Base-by-base conservation (phyloP, 1,140 invertebrate species). In the Drosophila varians region DNA sequence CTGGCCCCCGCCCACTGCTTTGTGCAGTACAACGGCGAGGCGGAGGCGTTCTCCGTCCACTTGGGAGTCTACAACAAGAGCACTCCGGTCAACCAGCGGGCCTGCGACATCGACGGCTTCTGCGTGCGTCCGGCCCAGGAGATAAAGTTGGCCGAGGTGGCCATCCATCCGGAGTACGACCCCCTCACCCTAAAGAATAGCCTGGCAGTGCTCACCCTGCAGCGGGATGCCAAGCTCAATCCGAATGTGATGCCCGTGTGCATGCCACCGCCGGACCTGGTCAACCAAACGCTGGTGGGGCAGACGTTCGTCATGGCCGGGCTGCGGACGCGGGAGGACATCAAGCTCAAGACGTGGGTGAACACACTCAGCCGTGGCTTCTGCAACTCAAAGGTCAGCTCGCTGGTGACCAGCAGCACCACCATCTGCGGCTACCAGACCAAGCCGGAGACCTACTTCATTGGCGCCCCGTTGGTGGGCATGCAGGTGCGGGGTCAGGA, bases 1-100 rank as follows among this genome's bases (percentile, higher is more conserved):
- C 18, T 87, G 38, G 82, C 82, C 6, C 82, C 82, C 4, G 82
- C 82, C 16, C 77, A 87, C 31, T 87, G 82, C 16, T 88, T 87
- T 19, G 57, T 82, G 0, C 64, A 65, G 28, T 82, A 75, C 55
- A 64, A 56, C 8, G 74, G 82, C 0, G 23, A 26, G 2, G 64
- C 65, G 0, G 60, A 77, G 18, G 82, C 74, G 0, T 65, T 56
- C 23, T 82, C 82, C 11, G 82, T 86, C 14, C 77, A 87, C 18
- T 36, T 86, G 53, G 82, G 82, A 19, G 82, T 87, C 1, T 74
- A 60, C 64, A 86, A 82, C 40, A 87, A 76, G 51, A 74, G 46
- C 31, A 46, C 69, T 0, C 54, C 47, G 19, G 18, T 55, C 0
- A 18, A 60, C 1, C 36, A 61, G 26, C 48, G 42, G 0, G 40